Conservation (phyloP, 2,888 invertebrate genomes). For the Phrixothrix hirtus region DNA sequence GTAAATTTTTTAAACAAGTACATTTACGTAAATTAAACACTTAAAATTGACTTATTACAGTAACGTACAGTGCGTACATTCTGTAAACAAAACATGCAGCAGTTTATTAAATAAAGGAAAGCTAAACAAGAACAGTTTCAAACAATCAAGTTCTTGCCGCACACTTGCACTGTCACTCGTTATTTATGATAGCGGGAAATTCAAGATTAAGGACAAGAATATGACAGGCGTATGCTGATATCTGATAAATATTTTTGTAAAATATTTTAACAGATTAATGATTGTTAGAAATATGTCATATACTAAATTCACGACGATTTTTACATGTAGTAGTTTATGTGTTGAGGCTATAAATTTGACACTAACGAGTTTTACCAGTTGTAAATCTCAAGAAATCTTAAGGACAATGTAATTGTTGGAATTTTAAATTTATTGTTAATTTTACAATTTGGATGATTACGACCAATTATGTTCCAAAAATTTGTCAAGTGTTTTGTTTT, state of each 20-base stretch:
- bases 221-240: slow-evolving; percentile 43
- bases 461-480: too few species aligned
- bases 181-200: slow-evolving; percentile 44
- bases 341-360: slow-evolving; percentile 12
- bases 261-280: slow-evolving; percentile 28
- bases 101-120: slow-evolving; percentile 5
- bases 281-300: slow-evolving; percentile 25
- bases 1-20: too few species aligned
- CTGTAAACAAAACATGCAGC: too few species aligned
- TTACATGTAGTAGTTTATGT: slow-evolving; percentile 19
- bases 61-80: too few species aligned
- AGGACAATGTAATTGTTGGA: too few species aligned
- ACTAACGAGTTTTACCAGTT: slow-evolving; percentile 13
- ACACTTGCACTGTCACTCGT: slow-evolving; percentile 39
- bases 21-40: too few species aligned
- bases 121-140: slow-evolving; percentile 28
- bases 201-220: slow-evolving; percentile 44
- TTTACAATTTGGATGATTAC: too few species aligned
- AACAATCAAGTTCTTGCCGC: slow-evolving; percentile 35
- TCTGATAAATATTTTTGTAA: slow-evolving; percentile 39
- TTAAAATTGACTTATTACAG: too few species aligned
- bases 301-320: slow-evolving; percentile 17
- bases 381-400: not conserved
- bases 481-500: too few species aligned
- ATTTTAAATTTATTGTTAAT: too few species aligned